phyloP scores from a whole-genome alignment of 2,113 vertebrate species.

The Arothron firmamentum region DNA sequence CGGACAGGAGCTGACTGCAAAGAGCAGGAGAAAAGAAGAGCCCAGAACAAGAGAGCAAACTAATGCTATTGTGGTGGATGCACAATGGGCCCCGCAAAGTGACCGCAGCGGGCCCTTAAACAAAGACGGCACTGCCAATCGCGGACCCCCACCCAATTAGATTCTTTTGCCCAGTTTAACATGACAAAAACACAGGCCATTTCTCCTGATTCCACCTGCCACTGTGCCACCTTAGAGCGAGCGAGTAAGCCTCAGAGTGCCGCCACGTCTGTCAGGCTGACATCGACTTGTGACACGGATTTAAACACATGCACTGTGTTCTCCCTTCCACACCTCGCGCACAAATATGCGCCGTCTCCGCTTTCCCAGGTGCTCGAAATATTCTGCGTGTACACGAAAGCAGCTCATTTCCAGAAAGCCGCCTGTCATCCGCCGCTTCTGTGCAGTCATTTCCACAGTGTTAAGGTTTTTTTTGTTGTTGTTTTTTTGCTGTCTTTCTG shows the following conservation, averaged over 20 bases:
- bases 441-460: not conserved
- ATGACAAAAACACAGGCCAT: slow-evolving; percentile 75
- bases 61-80: slow-evolving; percentile 80
- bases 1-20: slow-evolving; percentile 80
- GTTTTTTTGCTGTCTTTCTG: not conserved
- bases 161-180: slow-evolving; percentile 74
- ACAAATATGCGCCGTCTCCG: slow-evolving; percentile 41
- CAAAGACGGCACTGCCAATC: slow-evolving; percentile 71
- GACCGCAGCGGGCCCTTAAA: slow-evolving; percentile 80
- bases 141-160: slow-evolving; percentile 74
- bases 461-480: not conserved
- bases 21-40: slow-evolving; percentile 72
- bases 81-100: slow-evolving; percentile 82
- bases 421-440: slow-evolving; percentile 18
- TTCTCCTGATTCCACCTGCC: slow-evolving; percentile 70
- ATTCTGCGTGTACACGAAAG: slow-evolving; percentile 66
- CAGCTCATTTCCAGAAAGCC: slow-evolving; percentile 49
- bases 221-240: slow-evolving; percentile 65
- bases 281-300: slow-evolving; percentile 66
- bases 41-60: slow-evolving; percentile 74
- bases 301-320: slow-evolving; percentile 67
- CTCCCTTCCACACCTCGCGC: slow-evolving; percentile 42
- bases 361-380: slow-evolving; percentile 63
- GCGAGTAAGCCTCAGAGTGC: slow-evolving; percentile 58
- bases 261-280: slow-evolving; percentile 60